phyloP scores from a whole-genome alignment of 2,888 invertebrate genomes.

The Pachliopta kotzebuea region DNA sequence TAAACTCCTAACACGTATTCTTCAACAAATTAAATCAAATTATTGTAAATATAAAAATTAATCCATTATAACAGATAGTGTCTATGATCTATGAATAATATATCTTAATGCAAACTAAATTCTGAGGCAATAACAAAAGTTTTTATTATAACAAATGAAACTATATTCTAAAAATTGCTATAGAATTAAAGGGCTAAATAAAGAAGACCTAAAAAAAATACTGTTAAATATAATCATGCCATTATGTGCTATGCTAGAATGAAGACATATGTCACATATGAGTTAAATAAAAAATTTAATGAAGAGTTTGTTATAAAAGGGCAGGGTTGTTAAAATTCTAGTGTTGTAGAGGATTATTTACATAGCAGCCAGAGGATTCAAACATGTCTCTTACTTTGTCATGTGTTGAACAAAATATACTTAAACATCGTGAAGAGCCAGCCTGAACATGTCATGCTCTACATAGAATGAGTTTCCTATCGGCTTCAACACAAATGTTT shows the following conservation, averaged over 20 bases:
- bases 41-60: not conserved
- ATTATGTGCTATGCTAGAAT: constrained; percentile 5
- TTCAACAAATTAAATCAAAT: not conserved
- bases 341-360: constrained; percentile 21
- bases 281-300: not conserved
- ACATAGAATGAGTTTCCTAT: constrained; percentile 94
- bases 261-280: not conserved
- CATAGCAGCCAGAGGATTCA: constrained; percentile 28
- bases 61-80: not conserved
- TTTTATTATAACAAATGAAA: too few relatives aligned
- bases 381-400: constrained; percentile 51
- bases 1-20: too few relatives aligned
- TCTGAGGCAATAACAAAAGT: not conserved
- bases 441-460: constrained; percentile 96
- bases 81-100: not conserved
- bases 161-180: not conserved
- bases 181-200: not conserved
- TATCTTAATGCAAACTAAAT: not conserved
- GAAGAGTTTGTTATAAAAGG: not conserved
- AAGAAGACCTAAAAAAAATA: not conserved
- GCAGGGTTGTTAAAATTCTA: not conserved
- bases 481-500: constrained; percentile 96
- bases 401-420: constrained; percentile 35
- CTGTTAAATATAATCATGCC: not conserved
- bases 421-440: constrained; percentile 90